Conservation (phyloP, 1,140 invertebrate species). For the Eciton burchellii region DNA sequence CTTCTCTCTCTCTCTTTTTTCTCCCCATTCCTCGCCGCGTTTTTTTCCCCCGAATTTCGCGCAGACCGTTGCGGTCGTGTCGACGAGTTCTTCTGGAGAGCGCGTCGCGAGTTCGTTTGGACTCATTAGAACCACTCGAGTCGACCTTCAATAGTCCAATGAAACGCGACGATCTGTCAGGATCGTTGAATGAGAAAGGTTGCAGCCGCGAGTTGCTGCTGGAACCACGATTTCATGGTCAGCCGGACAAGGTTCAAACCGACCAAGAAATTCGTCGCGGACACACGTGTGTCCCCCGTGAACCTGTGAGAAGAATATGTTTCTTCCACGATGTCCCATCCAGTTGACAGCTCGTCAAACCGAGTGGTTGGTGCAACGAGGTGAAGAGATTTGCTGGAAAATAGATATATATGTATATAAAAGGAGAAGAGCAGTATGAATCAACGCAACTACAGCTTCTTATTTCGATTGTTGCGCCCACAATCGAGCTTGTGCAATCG, state of each 20-base stretch:
- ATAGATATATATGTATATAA: neutral
- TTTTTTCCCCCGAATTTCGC: conserved; percentile 49
- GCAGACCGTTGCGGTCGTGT: conserved; percentile 63
- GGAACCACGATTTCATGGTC: neutral
- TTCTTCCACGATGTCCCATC: neutral
- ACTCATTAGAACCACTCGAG: conserved; percentile 59
- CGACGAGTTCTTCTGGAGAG: conserved; percentile 13
- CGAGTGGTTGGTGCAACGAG: neutral
- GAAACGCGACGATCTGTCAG: conserved; percentile 9
- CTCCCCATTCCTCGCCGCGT: conserved; percentile 24
- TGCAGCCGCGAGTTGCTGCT: conserved; percentile 5
- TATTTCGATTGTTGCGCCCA: neutral
- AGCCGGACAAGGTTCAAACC: conserved; percentile 12
- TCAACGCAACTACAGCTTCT: too few species aligned
- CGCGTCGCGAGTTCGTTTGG: conserved; percentile 28
- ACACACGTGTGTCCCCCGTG: neutral
- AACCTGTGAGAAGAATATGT: neutral
- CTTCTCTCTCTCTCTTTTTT: neutral
- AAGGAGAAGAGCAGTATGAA: too few species aligned
- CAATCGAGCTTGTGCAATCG: neutral
- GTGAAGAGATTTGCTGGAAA: neutral
- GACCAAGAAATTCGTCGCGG: neutral
- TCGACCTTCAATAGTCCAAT: neutral
- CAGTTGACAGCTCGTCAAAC: neutral
- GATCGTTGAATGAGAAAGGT: conserved; percentile 8